Base-by-base conservation (phyloP, 2,797 vertebrate genomes). In the Darevskia mixta region DNA sequence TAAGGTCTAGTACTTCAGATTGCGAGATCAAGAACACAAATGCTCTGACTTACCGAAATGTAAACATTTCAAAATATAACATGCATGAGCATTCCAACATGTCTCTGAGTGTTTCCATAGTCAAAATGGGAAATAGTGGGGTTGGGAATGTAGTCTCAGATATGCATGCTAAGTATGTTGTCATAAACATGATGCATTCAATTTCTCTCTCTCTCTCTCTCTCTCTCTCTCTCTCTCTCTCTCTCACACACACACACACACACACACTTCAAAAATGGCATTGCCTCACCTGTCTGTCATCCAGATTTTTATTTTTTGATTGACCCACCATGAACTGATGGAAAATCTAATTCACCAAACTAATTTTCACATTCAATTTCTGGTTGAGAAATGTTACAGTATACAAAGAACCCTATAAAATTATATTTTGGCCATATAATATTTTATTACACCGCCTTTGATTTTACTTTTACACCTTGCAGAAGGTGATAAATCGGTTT, bases 381-480 rank as follows among this genome's bases (percentile, higher is more conserved):
- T 87, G 67, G 0, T 89, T 85, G 90, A 79, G 38, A 77, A 90
- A 92, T 77, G 41, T 1, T 67, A n/a, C 25, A 77, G 38, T 67
- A 17, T 38, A 87, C 73, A 91, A 88, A 90, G 0, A 78, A 77
- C 45, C 1, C 55, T 86, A 87, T 88, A 79, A 93, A 85, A 92
- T 88, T 67, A 29, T 67, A 23, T 7, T 27, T 91, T 76, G 77
- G 2, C 86, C 83, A 64, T 55, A 73, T 66, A 67, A 20, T 29
- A 61, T 88, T 95, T 93, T 91, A 78, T 89, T 83, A 76, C 41
- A 1, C 8, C 61, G 73, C 61, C 85, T 92, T 92, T 92, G 32
- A 85, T 91, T 93, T 92, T 91, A 71, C 15, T 81, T 90, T 88
- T 93, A 78, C 64, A 58, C n/a, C n/a, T 92, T 93, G 76, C 0